Percentiles rank a stretch among this genome's conserved stretches.
Evolutionary conservation across 2,888 invertebrate genomes (phyloP).

Genomic region (Cheilosia vulpina): DNA sequence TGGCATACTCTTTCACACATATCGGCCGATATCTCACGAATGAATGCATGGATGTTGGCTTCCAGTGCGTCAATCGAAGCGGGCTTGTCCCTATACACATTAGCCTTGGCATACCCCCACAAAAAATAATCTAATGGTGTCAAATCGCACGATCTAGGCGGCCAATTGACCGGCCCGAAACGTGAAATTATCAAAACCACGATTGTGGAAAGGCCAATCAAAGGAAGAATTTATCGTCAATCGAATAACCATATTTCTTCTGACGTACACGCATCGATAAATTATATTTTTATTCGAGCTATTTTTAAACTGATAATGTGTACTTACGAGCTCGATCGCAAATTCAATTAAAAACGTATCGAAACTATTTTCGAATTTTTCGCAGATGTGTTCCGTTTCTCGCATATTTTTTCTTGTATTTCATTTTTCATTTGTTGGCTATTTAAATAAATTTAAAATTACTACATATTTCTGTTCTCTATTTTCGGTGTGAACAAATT

Average conservation of each 20-base stretch:
- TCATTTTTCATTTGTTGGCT: neutral
- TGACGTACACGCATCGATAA: conserved; percentile 46
- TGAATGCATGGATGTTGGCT: too few relatives aligned
- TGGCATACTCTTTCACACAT: too few relatives aligned
- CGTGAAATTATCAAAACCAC: conserved; percentile 37
- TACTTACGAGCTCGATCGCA: conserved; percentile 22
- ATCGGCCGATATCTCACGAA: too few relatives aligned
- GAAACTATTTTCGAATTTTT: conserved; percentile 23
- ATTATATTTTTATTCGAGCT: conserved; percentile 28
- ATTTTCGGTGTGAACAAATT: conserved; percentile 13
- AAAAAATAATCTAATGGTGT: too few relatives aligned
- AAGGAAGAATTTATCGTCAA: conserved; percentile 38
- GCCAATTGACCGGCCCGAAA: too few relatives aligned
- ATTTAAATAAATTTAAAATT: neutral
- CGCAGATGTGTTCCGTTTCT: conserved; percentile 30
- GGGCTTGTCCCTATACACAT: too few relatives aligned
- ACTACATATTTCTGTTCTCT: too few relatives aligned
- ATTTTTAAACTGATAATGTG: conserved; percentile 39
- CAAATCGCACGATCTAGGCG: too few relatives aligned
- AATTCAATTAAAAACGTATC: conserved; percentile 38
- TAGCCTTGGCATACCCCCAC: too few relatives aligned
- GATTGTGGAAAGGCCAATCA: conserved; percentile 35
- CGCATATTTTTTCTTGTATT: neutral
- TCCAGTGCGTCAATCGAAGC: too few relatives aligned
- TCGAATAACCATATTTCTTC: conserved; percentile 40